These are phyloP conservation scores for Heliconius hermathena DNA, from an alignment of 1,140 invertebrate species.

Conservation along the genomic window DNA sequence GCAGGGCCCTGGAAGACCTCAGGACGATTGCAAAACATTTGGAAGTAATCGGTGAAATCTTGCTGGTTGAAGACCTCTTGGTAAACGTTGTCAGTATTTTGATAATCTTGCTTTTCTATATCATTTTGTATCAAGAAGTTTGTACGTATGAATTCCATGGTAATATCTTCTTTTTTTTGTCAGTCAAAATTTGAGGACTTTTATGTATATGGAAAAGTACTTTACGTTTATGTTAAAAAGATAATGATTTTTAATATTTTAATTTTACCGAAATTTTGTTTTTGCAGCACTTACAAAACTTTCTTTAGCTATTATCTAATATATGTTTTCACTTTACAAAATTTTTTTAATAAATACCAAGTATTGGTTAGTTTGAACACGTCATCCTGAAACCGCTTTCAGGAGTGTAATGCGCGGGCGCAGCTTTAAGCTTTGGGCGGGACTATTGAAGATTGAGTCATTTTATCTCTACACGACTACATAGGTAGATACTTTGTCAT, in stretches of 20 bases:
- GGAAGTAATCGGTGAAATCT: constrained; percentile 54
- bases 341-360: too few species aligned
- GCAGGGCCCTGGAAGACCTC: constrained; percentile 20
- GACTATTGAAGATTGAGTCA: constrained; percentile 12
- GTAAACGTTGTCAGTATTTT: constrained; percentile 44
- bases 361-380: not conserved
- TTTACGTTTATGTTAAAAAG: too few species aligned
- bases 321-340: too few species aligned
- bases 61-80: constrained; percentile 41
- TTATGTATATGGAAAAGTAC: too few species aligned
- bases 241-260: too few species aligned
- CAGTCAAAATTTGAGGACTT: too few species aligned
- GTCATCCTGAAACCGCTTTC: constrained; percentile 17
- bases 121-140: constrained; percentile 53
- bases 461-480: not conserved
- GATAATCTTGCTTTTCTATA: constrained; percentile 39
- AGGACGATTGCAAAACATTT: constrained; percentile 53
- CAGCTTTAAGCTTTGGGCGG: constrained; percentile 24
- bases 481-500: not conserved
- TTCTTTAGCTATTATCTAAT: too few species aligned
- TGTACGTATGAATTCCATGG: constrained; percentile 53
- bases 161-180: not conserved
- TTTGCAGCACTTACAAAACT: too few species aligned
- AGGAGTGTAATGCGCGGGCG: constrained; percentile 18
- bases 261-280: too few species aligned